These are phyloP conservation scores for Sorex araneus DNA, from an alignment of 2,113 vertebrate species.

Conservation along the genomic window DNA sequence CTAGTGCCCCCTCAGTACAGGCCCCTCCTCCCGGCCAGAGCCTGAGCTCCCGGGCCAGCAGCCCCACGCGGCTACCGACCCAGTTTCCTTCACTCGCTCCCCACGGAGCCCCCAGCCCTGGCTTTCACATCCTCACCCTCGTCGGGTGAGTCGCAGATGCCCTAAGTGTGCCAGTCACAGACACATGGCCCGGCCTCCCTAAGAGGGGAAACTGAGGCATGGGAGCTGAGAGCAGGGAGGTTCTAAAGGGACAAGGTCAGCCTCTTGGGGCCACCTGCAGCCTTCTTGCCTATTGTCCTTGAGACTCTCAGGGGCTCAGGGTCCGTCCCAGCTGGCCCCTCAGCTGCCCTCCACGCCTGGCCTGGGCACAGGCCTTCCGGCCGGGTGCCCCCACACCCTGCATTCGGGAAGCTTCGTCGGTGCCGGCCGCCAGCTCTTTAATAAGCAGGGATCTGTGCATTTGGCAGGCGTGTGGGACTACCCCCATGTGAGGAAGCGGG, in stretches of 20 bases:
- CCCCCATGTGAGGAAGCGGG: not conserved
- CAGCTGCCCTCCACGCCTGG: too few relatives aligned
- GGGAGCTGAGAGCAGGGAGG: too few relatives aligned
- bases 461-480: fast-evolving
- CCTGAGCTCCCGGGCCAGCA: too few relatives aligned
- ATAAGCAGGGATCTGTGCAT: not conserved
- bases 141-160: not conserved
- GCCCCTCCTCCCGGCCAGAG: not conserved
- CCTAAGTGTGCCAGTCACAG: not conserved
- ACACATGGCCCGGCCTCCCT: not conserved
- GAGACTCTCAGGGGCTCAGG: not conserved
- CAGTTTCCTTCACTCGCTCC: not conserved
- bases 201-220: not conserved
- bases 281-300: not conserved
- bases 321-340: too few relatives aligned
- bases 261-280: too few relatives aligned
- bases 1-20: too few relatives aligned
- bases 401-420: too few relatives aligned
- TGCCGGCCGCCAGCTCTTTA: too few relatives aligned
- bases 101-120: not conserved
- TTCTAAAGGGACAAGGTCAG: too few relatives aligned
- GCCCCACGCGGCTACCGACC: too few relatives aligned
- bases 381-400: too few relatives aligned
- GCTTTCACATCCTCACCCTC: not conserved
- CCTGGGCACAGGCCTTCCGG: too few relatives aligned